Base-by-base conservation (phyloP, 2,113 vertebrate genomes). In the Patagioenas fasciata region DNA sequence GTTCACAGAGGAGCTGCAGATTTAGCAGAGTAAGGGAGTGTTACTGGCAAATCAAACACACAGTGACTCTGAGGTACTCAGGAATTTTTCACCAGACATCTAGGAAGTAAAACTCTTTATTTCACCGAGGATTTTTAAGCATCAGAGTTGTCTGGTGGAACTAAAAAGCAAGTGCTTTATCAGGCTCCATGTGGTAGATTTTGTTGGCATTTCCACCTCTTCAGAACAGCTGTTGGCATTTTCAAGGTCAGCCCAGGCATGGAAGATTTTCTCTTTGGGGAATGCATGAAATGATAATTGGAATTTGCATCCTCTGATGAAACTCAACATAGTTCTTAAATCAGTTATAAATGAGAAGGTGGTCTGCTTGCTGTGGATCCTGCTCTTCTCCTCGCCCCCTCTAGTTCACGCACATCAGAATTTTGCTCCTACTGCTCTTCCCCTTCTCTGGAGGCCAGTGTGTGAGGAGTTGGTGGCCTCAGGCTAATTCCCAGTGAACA, bases 171-270 rank as follows among this genome's bases (percentile, higher is more conserved):
- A 89, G 16, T 85, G 83, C 58, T 36, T 84, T 96, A 72, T 69
- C 88, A 93, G 85, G 69, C 71, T 48, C 5, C 81, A 2, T 5
- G 65, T 88, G 85, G 83, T 94, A 65, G 82, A 67, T 94, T 93
- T 74, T 94, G 85, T 79, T n/a, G 47, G 88, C 88, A 34, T 89
- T 94, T 94, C 77, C 69, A 54, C 87, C 86, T 79, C 67, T 75
- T 93, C 84, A 87, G 93, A 91, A 61, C 95, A 96, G 96, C 92
- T 96, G 92, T 89, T 94, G 69, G 66, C 57, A 34, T 96, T 96
- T 97, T 93, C 93, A 89, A 92, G 94, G 92, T 96, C 95, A 94
- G 62, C 10, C 26, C 24, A 91, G 77, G 83, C 77, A 74, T 58
- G 70, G 73, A 94, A 87, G 51, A 82, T 86, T 94, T 94, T 29